Evolutionary conservation across 2,888 invertebrate genomes (phyloP).

Genomic region (Drosophila falleni): DNA sequence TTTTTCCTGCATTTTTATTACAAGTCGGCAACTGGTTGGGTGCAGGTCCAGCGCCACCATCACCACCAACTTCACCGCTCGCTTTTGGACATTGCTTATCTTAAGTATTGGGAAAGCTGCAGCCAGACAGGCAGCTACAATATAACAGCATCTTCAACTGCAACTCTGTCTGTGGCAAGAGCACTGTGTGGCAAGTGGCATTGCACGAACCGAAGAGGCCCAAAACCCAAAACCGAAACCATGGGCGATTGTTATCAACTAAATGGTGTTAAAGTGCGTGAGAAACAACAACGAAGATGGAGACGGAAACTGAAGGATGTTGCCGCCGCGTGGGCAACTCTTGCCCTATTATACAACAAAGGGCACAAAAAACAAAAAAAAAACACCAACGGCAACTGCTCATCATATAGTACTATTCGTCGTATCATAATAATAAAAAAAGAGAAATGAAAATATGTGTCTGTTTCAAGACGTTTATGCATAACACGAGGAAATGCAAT

Average conservation of each 20-base stretch:
- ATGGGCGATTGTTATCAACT: slow-evolving; percentile 78
- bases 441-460: slow-evolving; percentile 23
- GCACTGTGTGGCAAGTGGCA: slow-evolving; percentile 61
- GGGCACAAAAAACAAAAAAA: slow-evolving; percentile 59
- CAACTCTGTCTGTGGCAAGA: slow-evolving; percentile 35
- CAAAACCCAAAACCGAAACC: slow-evolving; percentile 43
- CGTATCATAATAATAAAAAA: slow-evolving; percentile 19
- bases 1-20: slow-evolving; percentile 80
- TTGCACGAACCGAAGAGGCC: slow-evolving; percentile 57
- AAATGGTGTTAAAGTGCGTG: slow-evolving; percentile 82
- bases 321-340: slow-evolving; percentile 64
- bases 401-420: slow-evolving; percentile 23
- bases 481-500: slow-evolving; percentile 61
- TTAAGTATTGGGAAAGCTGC: slow-evolving; percentile 64
- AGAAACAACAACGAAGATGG: slow-evolving; percentile 58
- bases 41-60: slow-evolving; percentile 66
- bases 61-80: slow-evolving; percentile 71
- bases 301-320: slow-evolving; percentile 40
- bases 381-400: slow-evolving; percentile 27
- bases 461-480: slow-evolving; percentile 47
- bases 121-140: slow-evolving; percentile 35
- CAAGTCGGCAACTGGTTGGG: slow-evolving; percentile 61
- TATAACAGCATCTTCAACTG: slow-evolving; percentile 67
- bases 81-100: slow-evolving; percentile 79
- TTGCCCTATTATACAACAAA: slow-evolving; percentile 72